Evolutionary conservation across 2,888 invertebrate genomes (phyloP), one percentile per base, ranked within the genome.

Genomic region (Orthosia gothica): DNA sequence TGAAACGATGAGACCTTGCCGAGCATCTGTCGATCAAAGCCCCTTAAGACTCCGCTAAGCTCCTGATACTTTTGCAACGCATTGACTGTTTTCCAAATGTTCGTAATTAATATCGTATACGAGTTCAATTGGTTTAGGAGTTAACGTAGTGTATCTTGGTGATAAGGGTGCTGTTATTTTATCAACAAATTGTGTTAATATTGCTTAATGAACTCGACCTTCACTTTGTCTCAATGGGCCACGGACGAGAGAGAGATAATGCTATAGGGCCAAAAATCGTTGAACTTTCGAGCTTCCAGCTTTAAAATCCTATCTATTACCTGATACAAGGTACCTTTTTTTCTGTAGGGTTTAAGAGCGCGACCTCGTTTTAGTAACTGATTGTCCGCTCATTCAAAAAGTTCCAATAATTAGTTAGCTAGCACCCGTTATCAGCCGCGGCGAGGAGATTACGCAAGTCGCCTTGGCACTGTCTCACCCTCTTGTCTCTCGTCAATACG

Each of bases 391-490:
- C 45, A 63, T 83, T 69, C 47, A 59, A 80, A 77, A 76, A 81
- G 74, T 72, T 79, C 61, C 61, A 83, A 76, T 76, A 72, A 80
- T 67, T 81, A 77, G 76, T 77, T 72, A 76, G 76, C 63, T 63
- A 77, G 61, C 70, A 70, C 64, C 70, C 40, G 76, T 85, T 86
- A 86, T 86, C 86, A 76, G 73, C 49, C 18, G 52, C 32, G 58
- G 32, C 47, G 52, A 62, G 78, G 64, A 71, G 61, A 78, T 85
- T 85, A 86, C 83, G 82, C 79, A 81, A 87, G 45, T 81, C 58
- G 76, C 76, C 79, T 83, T 83, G 68, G 54, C 76, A 73, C 70
- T 77, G 68, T 81, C 73, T 54, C 54, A 64, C 67, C 61, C 83
- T 65, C 18, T 57, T 47, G 61, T 54, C 12, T 80, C 61, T 64